phyloP scores from a whole-genome alignment of 2,797 vertebrate genomes.

The Naso thynnoides region DNA sequence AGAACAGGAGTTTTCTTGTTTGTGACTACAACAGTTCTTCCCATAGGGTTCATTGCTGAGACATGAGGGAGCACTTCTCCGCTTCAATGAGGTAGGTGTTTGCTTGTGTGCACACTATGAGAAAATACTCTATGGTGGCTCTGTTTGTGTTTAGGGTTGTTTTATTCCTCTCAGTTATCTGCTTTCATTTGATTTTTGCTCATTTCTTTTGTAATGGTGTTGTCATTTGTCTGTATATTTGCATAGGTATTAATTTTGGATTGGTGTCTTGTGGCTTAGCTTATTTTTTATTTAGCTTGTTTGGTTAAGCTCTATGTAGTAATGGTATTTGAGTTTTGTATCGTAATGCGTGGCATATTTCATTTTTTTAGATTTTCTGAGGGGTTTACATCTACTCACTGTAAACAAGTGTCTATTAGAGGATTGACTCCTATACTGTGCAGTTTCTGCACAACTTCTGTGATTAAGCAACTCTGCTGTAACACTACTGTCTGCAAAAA shows the following conservation, averaged over 20 bases:
- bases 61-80: background rate
- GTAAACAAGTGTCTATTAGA: background rate
- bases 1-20: constrained; percentile 6
- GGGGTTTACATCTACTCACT: background rate
- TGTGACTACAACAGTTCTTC: background rate
- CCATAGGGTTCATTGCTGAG: constrained; percentile 1
- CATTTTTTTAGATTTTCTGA: background rate
- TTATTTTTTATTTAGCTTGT: background rate
- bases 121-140: background rate
- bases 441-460: background rate
- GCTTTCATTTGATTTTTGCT: constrained; percentile 7
- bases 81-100: constrained; percentile 19
- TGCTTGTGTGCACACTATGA: background rate
- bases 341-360: background rate
- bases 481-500: constrained; percentile 5
- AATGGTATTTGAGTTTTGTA: background rate
- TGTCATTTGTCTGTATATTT: constrained; percentile 1
- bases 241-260: background rate
- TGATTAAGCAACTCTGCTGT: background rate
- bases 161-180: constrained; percentile 18
- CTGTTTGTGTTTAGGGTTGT: constrained; percentile 5
- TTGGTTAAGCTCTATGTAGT: background rate
- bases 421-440: background rate
- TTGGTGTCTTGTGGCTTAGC: background rate
- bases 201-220: constrained; percentile 9